Evolutionary conservation across 2,113 vertebrate genomes (phyloP).

Genomic region (Chlamydotis undulata): DNA sequence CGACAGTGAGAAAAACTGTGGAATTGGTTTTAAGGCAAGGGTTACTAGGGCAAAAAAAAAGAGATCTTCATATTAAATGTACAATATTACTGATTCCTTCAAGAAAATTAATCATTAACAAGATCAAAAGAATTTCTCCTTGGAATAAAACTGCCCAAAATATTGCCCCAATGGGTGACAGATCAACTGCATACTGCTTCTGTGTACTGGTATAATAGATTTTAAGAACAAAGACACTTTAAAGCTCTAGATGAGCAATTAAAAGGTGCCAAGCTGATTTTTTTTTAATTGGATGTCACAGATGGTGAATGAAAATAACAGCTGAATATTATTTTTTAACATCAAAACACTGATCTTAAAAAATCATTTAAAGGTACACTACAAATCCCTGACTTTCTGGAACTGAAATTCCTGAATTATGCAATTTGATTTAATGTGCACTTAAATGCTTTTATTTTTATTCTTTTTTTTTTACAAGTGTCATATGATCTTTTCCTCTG

Average conservation of each 20-base stretch:
- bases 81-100: neutral
- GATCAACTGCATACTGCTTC: neutral
- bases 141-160: neutral
- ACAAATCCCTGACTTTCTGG: neutral
- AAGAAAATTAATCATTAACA: neutral
- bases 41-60: neutral
- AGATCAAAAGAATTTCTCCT: neutral
- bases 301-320: slow-evolving; percentile 34
- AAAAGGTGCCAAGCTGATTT: slow-evolving; percentile 24
- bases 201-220: neutral
- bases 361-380: neutral
- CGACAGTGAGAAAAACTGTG: neutral
- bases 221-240: slow-evolving; percentile 24
- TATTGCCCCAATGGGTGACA: neutral
- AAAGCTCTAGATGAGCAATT: neutral
- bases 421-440: neutral
- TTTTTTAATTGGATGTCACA: neutral
- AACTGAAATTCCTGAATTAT: neutral
- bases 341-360: neutral
- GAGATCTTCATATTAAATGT: neutral
- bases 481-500: neutral
- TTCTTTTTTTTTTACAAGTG: neutral
- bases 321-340: neutral
- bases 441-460: neutral
- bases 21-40: neutral